Base-by-base conservation (phyloP, 2,113 vertebrate genomes). In the Hemibagrus wyckioides region DNA sequence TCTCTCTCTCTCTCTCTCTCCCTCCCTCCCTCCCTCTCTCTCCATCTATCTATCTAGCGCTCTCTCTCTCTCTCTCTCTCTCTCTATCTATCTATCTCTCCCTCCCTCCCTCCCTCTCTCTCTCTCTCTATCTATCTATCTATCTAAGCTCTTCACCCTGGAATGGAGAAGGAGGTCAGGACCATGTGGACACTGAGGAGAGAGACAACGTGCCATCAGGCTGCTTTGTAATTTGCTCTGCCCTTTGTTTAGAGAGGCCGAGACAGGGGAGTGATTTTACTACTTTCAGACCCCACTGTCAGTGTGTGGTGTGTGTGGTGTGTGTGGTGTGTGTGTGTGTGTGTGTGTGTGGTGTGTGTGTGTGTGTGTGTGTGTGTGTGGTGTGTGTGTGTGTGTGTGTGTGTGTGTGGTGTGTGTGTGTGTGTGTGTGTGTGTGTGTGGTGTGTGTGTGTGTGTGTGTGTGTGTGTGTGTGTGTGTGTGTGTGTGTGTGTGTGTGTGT, bases 171-270 rank as follows among this genome's bases (percentile, higher is more conserved):
- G 69, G 52, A 87, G 85, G 54, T 71, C 80, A 89, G 82, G 13
- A 36, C 61, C 52, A 39, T 65, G n/a, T 80, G 44, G 33, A 41
- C 61, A 59, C 39, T 44, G 75, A 88, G 75, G 36, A 39, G 39
- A 80, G 56, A 90, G 90, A 91, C 93, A 90, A n/a, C 90, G 89
- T 61, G 87, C 88, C 90, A 87, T 89, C 89, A 84, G 87, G 84
- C 87, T 56, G 83, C 90, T 93, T 92, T 93, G 93, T 95, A 94
- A 94, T 95, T 33, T 94, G 93, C 79, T 81, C 88, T 84, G 89
- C 91, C 92, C 86, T 91, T 91, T 92, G 90, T 90, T 87, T 90
- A 87, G 75, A 90, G 87, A 88, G 77, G 80, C 85, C 67, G n/a
- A 79, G 88, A 90, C 84, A 90, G 73, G 82, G 89, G 89, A 86